A percentile compares a stretch with the other conserved stretches of the same genome.
Evolutionary conservation across 2,113 vertebrate genomes (phyloP).

Genomic region (Phalacrocorax brasilianus): DNA sequence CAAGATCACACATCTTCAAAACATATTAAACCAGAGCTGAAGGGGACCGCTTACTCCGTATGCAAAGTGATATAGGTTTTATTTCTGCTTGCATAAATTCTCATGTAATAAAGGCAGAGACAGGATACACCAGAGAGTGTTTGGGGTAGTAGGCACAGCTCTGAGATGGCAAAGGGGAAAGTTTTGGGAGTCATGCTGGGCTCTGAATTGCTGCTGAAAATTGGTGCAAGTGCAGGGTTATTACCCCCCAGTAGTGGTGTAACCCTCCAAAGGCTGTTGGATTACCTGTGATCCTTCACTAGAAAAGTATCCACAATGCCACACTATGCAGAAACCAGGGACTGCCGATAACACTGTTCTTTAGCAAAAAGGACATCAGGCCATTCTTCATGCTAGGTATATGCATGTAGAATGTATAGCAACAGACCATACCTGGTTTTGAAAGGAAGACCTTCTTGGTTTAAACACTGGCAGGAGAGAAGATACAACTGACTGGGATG

Average conservation of each 20-base stretch:
- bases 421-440: background rate
- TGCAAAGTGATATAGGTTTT: accelerated
- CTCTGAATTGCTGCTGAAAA: background rate
- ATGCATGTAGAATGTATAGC: background rate
- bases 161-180: background rate
- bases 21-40: background rate
- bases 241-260: accelerated
- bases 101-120: background rate
- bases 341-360: background rate
- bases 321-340: background rate
- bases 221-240: background rate
- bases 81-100: background rate
- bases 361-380: background rate
- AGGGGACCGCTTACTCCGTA: background rate
- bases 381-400: background rate
- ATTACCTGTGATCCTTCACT: background rate
- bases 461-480: background rate
- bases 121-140: background rate
- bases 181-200: accelerated
- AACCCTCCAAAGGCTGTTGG: background rate
- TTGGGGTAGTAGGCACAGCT: background rate
- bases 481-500: background rate
- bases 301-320: accelerated
- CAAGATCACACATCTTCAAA: background rate
- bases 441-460: background rate